Evolutionary conservation across 2,113 vertebrate species (phyloP), one percentile per base, ranked within the genome.

Genomic region (Sander vitreus): DNA sequence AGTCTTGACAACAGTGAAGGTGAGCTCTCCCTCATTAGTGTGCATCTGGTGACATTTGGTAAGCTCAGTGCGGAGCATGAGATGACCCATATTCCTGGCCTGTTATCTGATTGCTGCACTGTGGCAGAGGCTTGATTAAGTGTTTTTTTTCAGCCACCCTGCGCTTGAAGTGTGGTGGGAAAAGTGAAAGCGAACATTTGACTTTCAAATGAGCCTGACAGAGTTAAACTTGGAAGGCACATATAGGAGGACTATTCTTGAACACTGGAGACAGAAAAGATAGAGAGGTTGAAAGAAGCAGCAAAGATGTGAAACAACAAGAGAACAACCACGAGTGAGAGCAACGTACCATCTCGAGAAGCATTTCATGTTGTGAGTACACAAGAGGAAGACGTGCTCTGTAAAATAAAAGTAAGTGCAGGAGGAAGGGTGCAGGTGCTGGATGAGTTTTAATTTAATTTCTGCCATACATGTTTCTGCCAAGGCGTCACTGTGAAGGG

Each of bases 141-240:
- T 90, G 86, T 93, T 91, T 27, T 27, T 27, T 27, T 90, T 75
- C 85, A 85, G 86, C 63, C 70, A 65, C 63, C 9, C 62, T 58
- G 79, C n/a, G 45, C 88, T 90, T 80, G 66, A 92, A 86, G 69
- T 86, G 86, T 71, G 68, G 76, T 83, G 78, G 76, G 68, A 82
- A 85, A 85, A 91, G 88, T 77, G 83, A 87, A 87, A 77, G 84
- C 68, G 63, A 81, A 58, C 65, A 95, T 93, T 93, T 91, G 91
- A 93, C 92, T 94, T 95, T 93, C 82, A 93, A 93, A 94, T 92
- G 88, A 92, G 88, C 67, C 53, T 69, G 85, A 72, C 63, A 47
- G 80, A 93, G 90, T 91, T 85, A 92, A 92, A 91, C 89, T 92
- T 82, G 73, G 86, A 88, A 84, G 77, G 85, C 73, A 74, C 80